Evolutionary conservation across 2,888 invertebrate species (phyloP).

Genomic region (Saturnia pavonia): DNA sequence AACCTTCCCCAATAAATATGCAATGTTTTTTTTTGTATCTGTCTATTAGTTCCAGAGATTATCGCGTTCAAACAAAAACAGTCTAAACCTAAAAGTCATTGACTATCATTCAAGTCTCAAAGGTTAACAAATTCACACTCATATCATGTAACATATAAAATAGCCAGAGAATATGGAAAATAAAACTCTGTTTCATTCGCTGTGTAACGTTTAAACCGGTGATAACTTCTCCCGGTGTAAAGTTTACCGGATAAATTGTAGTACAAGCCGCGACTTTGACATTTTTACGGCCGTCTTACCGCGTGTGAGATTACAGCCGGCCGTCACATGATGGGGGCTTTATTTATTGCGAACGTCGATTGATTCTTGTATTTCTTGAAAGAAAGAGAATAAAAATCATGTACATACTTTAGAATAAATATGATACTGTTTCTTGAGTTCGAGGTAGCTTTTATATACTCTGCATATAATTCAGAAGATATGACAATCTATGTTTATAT

Average conservation of each 20-base stretch:
- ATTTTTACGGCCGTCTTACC: constrained; percentile 34
- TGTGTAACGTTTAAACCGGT: constrained; percentile 36
- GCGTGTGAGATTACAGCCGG: constrained; percentile 22
- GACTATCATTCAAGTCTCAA: no score
- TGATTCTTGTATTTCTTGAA: constrained; percentile 30
- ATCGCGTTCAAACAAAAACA: no score
- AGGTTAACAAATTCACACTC: no score
- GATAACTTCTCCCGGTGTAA: constrained; percentile 42
- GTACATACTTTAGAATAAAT: neutral
- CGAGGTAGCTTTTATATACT: no score
- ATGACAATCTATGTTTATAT: no score
- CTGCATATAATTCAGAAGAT: no score
- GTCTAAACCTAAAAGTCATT: no score
- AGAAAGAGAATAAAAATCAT: neutral
- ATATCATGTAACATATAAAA: no score
- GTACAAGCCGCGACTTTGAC: constrained; percentile 37
- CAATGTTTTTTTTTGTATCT: no score
- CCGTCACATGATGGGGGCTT: constrained; percentile 24
- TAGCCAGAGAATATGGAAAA: no score
- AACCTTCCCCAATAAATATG: no score
- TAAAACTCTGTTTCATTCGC: neutral
- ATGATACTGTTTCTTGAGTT: neutral
- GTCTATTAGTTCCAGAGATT: no score
- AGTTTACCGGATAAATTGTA: constrained; percentile 45
- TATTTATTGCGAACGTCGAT: constrained; percentile 38